A percentile compares a stretch with the other conserved stretches of the same genome.
Conservation (phyloP, 2,113 vertebrate species). For the Protobothrops mucrosquamatus region DNA sequence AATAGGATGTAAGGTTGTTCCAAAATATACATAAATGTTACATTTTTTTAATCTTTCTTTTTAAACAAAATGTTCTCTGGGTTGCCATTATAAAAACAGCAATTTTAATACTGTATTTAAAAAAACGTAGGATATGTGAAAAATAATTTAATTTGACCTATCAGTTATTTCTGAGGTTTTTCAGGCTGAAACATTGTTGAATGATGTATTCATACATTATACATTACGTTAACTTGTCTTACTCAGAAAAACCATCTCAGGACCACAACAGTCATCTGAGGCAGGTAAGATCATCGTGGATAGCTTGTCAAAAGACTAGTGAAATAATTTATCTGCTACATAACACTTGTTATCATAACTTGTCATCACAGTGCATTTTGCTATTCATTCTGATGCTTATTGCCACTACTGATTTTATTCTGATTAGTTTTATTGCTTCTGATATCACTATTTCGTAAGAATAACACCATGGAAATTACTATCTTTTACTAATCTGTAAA, state of each 20-base stretch:
- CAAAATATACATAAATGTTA: neutral
- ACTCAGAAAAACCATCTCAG: neutral
- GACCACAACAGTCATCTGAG: neutral
- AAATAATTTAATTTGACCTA: neutral
- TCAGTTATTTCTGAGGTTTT: neutral
- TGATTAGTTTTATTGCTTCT: neutral
- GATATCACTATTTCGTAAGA: neutral
- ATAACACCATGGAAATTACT: neutral
- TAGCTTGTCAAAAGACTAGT: neutral
- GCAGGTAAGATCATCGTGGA: neutral
- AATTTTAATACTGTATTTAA: neutral
- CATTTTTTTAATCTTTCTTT: neutral
- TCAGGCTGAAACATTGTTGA: neutral
- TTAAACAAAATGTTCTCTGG: neutral
- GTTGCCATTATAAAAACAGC: neutral
- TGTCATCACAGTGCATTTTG: neutral
- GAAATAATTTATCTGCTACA: neutral
- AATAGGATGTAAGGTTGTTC: neutral
- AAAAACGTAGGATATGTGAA: neutral
- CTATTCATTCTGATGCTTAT: neutral
- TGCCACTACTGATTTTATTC: neutral
- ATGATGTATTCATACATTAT: neutral
- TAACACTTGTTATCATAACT: neutral
- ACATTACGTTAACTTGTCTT: neutral
- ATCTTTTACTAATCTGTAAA: neutral